phyloP scores from a whole-genome alignment of 64 coral and sea anemone genomes.

The Trachythela sp. region DNA sequence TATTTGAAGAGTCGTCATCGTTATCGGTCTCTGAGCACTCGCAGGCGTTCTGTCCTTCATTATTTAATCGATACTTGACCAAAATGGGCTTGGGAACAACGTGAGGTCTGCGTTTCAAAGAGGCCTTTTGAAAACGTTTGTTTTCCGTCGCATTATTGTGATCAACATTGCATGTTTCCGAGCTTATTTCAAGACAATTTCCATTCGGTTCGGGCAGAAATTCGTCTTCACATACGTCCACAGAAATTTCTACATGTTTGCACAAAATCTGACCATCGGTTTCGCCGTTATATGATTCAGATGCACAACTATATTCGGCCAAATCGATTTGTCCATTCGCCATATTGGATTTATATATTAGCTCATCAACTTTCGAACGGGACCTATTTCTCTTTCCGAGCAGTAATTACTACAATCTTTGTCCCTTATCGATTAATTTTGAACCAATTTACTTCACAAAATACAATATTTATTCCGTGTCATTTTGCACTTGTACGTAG shows the following conservation, averaged over 20 bases:
- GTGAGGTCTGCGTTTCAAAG: neutral
- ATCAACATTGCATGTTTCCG: no score
- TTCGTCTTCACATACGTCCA: neutral
- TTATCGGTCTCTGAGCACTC: neutral
- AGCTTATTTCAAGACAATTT: neutral
- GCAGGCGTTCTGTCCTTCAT: neutral
- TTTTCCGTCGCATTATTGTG: no score
- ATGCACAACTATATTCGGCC: neutral
- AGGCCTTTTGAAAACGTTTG: neutral
- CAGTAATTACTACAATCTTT: neutral
- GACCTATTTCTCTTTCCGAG: neutral
- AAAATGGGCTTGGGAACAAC: neutral
- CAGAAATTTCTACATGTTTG: neutral
- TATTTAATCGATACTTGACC: neutral
- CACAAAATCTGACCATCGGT: neutral
- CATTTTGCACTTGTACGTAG: neutral
- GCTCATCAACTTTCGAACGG: neutral
- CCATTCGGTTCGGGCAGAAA: neutral
- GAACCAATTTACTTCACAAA: neutral
- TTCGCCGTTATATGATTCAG: neutral
- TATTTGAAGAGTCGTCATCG: neutral
- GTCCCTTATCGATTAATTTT: neutral
- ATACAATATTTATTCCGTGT: neutral
- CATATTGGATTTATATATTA: neutral
- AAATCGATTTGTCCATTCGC: neutral